Evolutionary conservation across 2,888 invertebrate species (phyloP), one percentile per base, ranked within the genome.

Genomic region (Tinea semifulvella): DNA sequence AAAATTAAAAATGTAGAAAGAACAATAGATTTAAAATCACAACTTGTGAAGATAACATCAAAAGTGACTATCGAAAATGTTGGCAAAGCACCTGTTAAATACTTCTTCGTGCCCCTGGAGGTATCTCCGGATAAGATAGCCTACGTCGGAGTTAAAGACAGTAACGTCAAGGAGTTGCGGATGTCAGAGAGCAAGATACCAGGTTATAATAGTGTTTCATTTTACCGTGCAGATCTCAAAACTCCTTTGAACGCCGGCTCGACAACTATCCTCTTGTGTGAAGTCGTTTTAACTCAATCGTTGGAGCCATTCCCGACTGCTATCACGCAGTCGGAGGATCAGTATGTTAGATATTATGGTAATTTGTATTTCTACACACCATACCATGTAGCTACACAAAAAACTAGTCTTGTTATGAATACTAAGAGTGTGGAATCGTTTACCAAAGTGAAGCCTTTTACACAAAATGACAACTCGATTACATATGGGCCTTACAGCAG

Each of bases 301-400:
- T 76, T 98, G 19, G 65, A 76, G 20, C 94, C 98, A 0, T 92
- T 91, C 71, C 99, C 99, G 1, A 88, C 87, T 7, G 86, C 90
- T 54, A 96, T 99, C 48, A 84, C 88, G 0, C 99, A 99, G 67
- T 89, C 92, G 49, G 98, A 99, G 58, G 93, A 94, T 57, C 99
- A 99, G 61, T 82, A 96, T 50, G 94, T 99, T 0, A 86, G 91
- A 52, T 98, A 91, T 64, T 85, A 82, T 52, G 96, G 96, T 18
- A 94, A 90, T 60, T 84, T 92, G 46, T 92, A 94, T 63, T 82
- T 91, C 45, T 95, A 88, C 62, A 87, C 92, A 0, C 94, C 96
- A 0, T 99, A 98, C 68, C 65, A 77, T 46, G 89, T 94, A 0
- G 67, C 69, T 0, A 88, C 89, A 27, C 96, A 98, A 68, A 94